Base-by-base conservation (phyloP, 1,140 invertebrate genomes). In the Stegodyphus mimosarum region DNA sequence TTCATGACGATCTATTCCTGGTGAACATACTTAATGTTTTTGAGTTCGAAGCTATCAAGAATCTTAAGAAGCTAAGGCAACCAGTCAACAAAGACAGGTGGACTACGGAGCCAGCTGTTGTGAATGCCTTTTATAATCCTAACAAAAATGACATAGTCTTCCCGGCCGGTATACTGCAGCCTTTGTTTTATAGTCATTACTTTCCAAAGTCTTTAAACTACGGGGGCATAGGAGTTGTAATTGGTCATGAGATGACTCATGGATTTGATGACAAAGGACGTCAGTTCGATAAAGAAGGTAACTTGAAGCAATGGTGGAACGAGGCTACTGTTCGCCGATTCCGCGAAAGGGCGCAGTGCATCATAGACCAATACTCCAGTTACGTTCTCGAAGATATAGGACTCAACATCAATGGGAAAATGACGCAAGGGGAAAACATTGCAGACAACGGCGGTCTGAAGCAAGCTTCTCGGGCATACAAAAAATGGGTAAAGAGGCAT, bases 271-370 rank as follows among this genome's bases (percentile, higher is more conserved):
- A 91, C 88, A 93, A 90, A 87, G 95, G 98, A 0, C 93, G 98
- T 7, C 95, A 98, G 88, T 99, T 98, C 90, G 97, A 99, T 90
- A 98, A 97, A 90, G 94, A 98, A 87, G 98, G 98, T n/a, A 99
- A 99, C 90, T 93, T 99, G 91, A 94, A 96, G 92, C 95, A 98
- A 87, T 99, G 98, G 98, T 99, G 98, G 98, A 97, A 98, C 87
- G 97, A 98, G 89, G 93, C 94, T 5, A 98, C 97, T 2, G 96
- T 97, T n/a, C 87, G 90, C 10, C 94, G 95, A 0, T 99, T 99
- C 89, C 93, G 96, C n/a, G 92, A 95, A 87, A 93, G 96, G 70
- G 95, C 97, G 0, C 95, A 99, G 89, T 99, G 98, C 90, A 97
- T 99, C 80, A 95, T 99, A 70, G 95, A 98, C 89, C 98, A 99